A percentile compares a stretch with the other conserved stretches of the same genome.
Evolutionary conservation across 2,113 vertebrate genomes (phyloP).

Genomic region (Ramphastos sulfuratus): DNA sequence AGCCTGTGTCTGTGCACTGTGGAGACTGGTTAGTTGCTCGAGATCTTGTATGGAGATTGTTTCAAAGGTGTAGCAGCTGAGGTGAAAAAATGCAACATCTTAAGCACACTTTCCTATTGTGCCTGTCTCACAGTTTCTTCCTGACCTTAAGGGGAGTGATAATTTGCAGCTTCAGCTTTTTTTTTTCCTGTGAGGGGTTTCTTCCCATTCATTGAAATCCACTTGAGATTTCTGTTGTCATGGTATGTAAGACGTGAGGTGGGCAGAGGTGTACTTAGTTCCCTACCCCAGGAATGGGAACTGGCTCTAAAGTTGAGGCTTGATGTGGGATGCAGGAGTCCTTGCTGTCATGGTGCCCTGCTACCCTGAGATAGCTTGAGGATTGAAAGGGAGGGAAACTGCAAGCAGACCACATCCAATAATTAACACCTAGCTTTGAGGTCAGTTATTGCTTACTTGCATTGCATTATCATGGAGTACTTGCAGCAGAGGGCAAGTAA

Average conservation of each 20-base stretch:
- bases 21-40: background rate
- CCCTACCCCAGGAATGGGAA: rapidly evolving
- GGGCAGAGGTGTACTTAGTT: rapidly evolving
- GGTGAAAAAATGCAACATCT: background rate
- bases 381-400: background rate
- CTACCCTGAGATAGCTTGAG: background rate
- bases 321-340: background rate
- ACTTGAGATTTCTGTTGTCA: background rate
- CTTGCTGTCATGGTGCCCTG: background rate
- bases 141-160: background rate
- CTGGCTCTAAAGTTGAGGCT: background rate
- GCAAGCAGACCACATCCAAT: conserved; percentile 29
- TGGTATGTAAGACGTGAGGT: background rate
- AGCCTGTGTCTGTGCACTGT: background rate
- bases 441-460: conserved; percentile 67
- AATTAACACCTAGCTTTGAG: conserved; percentile 66
- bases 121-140: background rate
- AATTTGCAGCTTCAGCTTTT: background rate
- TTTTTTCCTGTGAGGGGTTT: background rate
- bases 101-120: background rate
- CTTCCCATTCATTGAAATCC: background rate
- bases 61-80: background rate
- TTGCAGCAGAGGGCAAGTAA: conserved; percentile 40
- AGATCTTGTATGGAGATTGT: background rate
- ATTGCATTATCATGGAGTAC: conserved; percentile 66